A percentile compares a stretch with the other conserved stretches of the same genome.
Evolutionary conservation across 2,797 vertebrate genomes (phyloP).

Genomic region (Holocentrus rufus): DNA sequence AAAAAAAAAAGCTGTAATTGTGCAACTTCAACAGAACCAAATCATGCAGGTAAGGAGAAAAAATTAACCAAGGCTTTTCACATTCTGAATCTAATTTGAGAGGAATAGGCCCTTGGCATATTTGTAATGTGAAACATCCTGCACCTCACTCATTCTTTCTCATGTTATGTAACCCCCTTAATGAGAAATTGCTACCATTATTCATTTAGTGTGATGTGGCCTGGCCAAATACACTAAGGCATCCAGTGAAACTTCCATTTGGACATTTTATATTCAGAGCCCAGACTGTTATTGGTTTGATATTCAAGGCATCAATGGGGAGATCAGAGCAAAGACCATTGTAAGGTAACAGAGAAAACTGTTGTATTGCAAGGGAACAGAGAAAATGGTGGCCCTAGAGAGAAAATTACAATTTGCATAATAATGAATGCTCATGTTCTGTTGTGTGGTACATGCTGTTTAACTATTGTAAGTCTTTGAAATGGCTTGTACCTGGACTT

Average conservation of each 20-base stretch:
- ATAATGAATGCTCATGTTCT: constrained; percentile 75
- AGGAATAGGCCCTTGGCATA: neutral
- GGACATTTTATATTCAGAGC: constrained; percentile 48
- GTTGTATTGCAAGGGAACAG: constrained; percentile 4
- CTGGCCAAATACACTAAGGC: constrained; percentile 50
- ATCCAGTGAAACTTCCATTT: constrained; percentile 58
- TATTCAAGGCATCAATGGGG: constrained; percentile 54
- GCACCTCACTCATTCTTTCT: constrained; percentile 13
- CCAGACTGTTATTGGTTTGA: constrained; percentile 51
- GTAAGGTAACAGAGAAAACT: constrained; percentile 57
- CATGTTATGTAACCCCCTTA: constrained; percentile 45
- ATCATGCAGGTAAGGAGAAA: neutral
- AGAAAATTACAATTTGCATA: constrained; percentile 73
- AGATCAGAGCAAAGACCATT: constrained; percentile 39
- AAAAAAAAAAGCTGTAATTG: neutral
- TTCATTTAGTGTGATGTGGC: constrained; percentile 45
- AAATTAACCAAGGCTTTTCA: neutral
- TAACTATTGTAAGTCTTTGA: constrained; percentile 65
- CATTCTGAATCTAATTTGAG: constrained; percentile 8
- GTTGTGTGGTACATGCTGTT: constrained; percentile 68
- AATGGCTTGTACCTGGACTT: constrained; percentile 63
- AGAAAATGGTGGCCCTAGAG: constrained; percentile 38
- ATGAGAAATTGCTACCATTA: constrained; percentile 40
- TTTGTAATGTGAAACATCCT: constrained; percentile 8
- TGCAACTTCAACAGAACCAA: neutral